phyloP scores from a whole-genome alignment of 1,140 invertebrate species.

The Drosophila ambigua region DNA sequence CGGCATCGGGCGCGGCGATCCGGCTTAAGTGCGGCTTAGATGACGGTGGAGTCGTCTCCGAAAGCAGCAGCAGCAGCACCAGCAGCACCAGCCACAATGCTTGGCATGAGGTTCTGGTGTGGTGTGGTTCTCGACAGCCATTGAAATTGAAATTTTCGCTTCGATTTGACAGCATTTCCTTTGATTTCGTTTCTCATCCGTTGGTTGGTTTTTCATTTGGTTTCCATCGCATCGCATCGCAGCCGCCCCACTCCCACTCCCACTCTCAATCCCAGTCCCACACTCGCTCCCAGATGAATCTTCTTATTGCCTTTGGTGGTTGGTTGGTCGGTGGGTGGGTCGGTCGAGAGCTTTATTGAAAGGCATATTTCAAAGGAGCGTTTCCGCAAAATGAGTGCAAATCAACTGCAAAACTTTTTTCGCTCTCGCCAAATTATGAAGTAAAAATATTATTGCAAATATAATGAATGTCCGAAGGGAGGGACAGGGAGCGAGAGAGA shows the following conservation, averaged over 20 bases:
- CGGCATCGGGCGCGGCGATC: slow-evolving; percentile 44
- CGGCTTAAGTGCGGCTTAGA: slow-evolving; percentile 69
- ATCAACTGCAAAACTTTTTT: slow-evolving; percentile 49
- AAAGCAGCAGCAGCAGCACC: neutral
- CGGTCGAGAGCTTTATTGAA: slow-evolving; percentile 48
- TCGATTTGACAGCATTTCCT: slow-evolving; percentile 49
- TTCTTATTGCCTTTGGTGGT: slow-evolving; percentile 26
- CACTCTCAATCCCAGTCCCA: too few relatives aligned
- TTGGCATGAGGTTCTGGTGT: neutral
- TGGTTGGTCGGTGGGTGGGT: slow-evolving; percentile 7
- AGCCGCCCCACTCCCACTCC: too few relatives aligned
- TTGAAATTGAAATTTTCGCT: slow-evolving; percentile 65
- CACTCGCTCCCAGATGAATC: neutral
- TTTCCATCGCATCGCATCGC: neutral
- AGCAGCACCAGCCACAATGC: too few relatives aligned
- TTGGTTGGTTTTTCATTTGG: slow-evolving; percentile 3
- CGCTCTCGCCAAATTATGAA: slow-evolving; percentile 54
- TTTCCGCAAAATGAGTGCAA: slow-evolving; percentile 68
- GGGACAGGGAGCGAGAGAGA: slow-evolving; percentile 3
- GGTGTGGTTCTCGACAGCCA: neutral
- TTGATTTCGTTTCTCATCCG: neutral
- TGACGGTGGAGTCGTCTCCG: slow-evolving; percentile 36
- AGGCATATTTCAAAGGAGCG: slow-evolving; percentile 67
- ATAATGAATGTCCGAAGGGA: slow-evolving; percentile 61
- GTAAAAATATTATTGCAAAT: slow-evolving; percentile 78